These are phyloP conservation scores for Colistium nudipinnis DNA, from an alignment of 2,113 vertebrate genomes.

Conservation along the genomic window DNA sequence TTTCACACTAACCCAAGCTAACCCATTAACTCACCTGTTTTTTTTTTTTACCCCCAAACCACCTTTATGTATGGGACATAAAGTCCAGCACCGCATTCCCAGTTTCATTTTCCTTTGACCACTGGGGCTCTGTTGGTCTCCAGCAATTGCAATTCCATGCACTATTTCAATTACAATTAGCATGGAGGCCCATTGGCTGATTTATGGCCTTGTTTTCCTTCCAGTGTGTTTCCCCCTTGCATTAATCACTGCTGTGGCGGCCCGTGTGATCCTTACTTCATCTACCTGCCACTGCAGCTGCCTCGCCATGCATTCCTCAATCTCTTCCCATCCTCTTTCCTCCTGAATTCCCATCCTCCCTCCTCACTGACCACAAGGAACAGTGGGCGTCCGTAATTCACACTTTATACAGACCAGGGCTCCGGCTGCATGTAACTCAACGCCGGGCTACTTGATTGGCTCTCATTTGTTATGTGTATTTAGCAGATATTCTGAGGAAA, in stretches of 20 bases:
- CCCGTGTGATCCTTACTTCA: constrained; percentile 78
- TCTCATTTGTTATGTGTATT: constrained; percentile 28
- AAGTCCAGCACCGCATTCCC: constrained; percentile 6
- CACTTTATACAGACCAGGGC: constrained; percentile 35
- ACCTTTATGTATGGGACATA: constrained; percentile 49
- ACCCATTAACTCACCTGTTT: constrained; percentile 42
- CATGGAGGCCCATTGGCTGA: constrained; percentile 73
- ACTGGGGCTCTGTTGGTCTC: constrained; percentile 68
- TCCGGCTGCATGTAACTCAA: constrained; percentile 10
- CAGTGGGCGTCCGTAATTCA: constrained; percentile 65
- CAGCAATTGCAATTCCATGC: constrained; percentile 74
- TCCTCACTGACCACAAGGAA: constrained; percentile 40
- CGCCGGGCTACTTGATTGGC: constrained; percentile 21
- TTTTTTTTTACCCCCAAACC: constrained; percentile 3
- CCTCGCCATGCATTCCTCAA: constrained; percentile 66
- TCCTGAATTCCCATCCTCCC: constrained; percentile 2
- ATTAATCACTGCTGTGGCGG: constrained; percentile 77
- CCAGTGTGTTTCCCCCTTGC: constrained; percentile 56
- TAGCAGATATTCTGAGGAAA: constrained; percentile 1
- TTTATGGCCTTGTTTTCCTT: constrained; percentile 82
- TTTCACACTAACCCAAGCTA: constrained; percentile 25
- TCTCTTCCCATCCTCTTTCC: constrained; percentile 24
- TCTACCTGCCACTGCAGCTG: constrained; percentile 78
- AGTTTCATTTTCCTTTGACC: constrained; percentile 69
- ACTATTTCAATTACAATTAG: constrained; percentile 83